These are phyloP conservation scores for Drosophila subsilvestris DNA, from an alignment of 2,888 invertebrate genomes.

Conservation along the genomic window DNA sequence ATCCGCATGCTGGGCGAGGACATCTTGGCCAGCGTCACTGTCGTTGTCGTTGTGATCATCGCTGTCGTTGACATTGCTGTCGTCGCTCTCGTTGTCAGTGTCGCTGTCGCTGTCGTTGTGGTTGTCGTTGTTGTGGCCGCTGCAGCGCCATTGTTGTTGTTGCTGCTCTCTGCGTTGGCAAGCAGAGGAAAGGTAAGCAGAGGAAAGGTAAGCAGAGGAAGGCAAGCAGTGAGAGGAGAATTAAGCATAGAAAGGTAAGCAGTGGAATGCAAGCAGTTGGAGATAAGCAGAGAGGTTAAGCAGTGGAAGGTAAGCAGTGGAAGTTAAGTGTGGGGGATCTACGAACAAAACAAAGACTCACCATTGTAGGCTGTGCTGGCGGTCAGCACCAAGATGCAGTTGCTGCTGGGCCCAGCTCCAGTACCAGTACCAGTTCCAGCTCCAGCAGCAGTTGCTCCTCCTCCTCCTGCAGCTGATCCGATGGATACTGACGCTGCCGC, in stretches of 20 bases:
- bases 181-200: too few relatives aligned
- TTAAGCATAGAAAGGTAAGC: too few relatives aligned
- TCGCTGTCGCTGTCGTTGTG: slow-evolving; percentile 27
- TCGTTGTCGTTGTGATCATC: slow-evolving; percentile 36
- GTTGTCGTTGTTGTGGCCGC: slow-evolving; percentile 6
- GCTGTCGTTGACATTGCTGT: slow-evolving; percentile 31
- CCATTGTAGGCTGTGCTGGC: slow-evolving; percentile 54
- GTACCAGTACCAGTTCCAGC: neutral
- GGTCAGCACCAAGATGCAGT: slow-evolving; percentile 62
- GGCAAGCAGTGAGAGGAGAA: too few relatives aligned
- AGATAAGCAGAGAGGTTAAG: too few relatives aligned
- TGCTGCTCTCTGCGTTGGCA: slow-evolving; percentile 46
- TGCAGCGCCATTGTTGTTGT: slow-evolving; percentile 51
- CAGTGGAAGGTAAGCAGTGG: too few relatives aligned
- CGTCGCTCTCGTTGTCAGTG: slow-evolving; percentile 9
- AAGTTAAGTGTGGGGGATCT: neutral
- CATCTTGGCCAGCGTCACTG: slow-evolving; percentile 48
- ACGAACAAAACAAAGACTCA: slow-evolving; percentile 26
- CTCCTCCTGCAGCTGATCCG: neutral
- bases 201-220: too few relatives aligned
- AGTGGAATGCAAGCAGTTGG: too few relatives aligned
- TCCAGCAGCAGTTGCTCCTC: neutral
- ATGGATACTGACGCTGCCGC: neutral
- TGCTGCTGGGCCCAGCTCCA: slow-evolving; percentile 39
- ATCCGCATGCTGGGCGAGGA: slow-evolving; percentile 62